Percentiles rank a stretch among this genome's conserved stretches.
These are phyloP conservation scores for Dipus sagitta DNA, from an alignment of 2,797 vertebrate species.

Conservation along the genomic window DNA sequence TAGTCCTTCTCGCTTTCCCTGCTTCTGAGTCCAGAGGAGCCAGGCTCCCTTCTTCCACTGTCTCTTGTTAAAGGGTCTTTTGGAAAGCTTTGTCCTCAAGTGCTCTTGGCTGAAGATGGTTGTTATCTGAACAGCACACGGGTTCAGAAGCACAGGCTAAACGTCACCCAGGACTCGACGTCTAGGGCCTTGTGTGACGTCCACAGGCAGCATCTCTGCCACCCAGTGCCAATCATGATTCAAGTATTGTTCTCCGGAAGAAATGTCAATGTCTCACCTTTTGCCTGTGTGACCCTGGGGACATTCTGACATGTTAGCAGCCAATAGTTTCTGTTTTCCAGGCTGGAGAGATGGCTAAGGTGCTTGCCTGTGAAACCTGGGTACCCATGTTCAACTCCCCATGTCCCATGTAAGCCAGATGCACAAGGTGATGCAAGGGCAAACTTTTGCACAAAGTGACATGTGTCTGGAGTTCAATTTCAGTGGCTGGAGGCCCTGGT, in stretches of 20 bases:
- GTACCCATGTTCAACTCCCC: too few relatives aligned
- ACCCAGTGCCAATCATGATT: background rate
- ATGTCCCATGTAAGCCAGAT: too few relatives aligned
- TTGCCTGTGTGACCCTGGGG: background rate
- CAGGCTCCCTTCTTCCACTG: background rate
- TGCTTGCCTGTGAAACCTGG: too few relatives aligned
- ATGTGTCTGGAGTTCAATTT: too few relatives aligned
- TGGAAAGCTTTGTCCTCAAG: background rate
- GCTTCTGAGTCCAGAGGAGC: background rate
- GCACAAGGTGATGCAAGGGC: too few relatives aligned
- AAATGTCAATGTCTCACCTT: background rate
- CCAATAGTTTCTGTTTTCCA: background rate
- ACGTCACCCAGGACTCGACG: accelerated
- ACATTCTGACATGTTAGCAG: background rate
- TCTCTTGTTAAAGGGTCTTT: background rate
- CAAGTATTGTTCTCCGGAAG: background rate
- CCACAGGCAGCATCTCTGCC: background rate
- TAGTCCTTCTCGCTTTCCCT: background rate
- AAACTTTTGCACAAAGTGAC: too few relatives aligned
- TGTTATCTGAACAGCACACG: background rate
- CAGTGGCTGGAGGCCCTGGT: too few relatives aligned
- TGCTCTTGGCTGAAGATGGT: background rate
- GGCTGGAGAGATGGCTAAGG: too few relatives aligned
- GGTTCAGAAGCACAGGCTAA: background rate
- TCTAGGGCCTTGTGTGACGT: background rate